Conservation (phyloP, 2,797 vertebrate genomes). For the Trachops cirrhosus region DNA sequence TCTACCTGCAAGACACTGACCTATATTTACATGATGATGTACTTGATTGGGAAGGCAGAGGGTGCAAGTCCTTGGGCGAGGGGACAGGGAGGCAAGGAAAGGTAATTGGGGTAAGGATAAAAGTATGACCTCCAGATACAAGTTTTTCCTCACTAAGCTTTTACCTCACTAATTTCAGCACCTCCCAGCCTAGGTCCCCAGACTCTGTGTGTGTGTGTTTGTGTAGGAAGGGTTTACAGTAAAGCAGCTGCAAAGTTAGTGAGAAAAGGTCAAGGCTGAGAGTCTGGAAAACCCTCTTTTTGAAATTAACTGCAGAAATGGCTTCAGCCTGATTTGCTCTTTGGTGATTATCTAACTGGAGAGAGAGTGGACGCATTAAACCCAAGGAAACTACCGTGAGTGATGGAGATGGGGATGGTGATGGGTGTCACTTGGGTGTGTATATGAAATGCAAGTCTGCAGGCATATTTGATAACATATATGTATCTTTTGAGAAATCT, state of each 20-base stretch:
- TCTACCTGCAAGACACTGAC: neutral
- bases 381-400: accelerated
- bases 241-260: neutral
- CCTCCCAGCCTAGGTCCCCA: neutral
- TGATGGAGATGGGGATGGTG: too few relatives aligned
- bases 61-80: neutral
- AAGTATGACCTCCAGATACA: neutral
- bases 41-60: neutral
- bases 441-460: neutral
- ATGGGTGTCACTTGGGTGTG: too few relatives aligned
- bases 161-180: neutral
- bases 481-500: neutral
- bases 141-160: neutral
- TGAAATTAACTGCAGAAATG: neutral
- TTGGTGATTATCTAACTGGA: neutral
- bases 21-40: neutral
- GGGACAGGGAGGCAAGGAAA: neutral
- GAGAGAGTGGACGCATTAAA: neutral
- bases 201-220: neutral
- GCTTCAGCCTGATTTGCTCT: neutral
- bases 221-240: neutral
- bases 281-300: neutral
- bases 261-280: neutral
- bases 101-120: neutral
- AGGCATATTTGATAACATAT: neutral